Percentiles rank a stretch among this genome's conserved stretches.
phyloP scores from a whole-genome alignment of 2,888 invertebrate genomes.

The Temnothorax rugatulus region DNA sequence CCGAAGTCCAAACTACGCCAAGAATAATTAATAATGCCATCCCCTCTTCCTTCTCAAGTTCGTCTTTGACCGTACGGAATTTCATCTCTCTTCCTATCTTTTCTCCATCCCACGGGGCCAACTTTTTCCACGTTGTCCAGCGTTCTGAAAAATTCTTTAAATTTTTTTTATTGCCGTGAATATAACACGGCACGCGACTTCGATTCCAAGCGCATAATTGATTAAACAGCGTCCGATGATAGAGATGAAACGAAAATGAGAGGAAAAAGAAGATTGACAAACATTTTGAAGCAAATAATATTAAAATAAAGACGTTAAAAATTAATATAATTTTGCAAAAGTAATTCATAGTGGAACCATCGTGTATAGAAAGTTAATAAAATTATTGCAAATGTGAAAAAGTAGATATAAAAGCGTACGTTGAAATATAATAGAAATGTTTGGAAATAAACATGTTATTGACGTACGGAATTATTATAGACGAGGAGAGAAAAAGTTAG shows the following conservation, averaged over 20 bases:
- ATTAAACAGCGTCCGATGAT: slow-evolving; percentile 11
- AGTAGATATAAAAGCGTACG: background rate
- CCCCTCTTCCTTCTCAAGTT: slow-evolving; percentile 34
- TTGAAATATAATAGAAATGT: slow-evolving; percentile 8
- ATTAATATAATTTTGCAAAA: background rate
- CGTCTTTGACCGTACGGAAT: slow-evolving; percentile 40
- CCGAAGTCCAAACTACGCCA: slow-evolving; percentile 51
- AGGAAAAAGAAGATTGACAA: background rate
- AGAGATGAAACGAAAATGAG: background rate
- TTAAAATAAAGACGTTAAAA: background rate
- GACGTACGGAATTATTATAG: slow-evolving; percentile 13
- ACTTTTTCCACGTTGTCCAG: slow-evolving; percentile 7
- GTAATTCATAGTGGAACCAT: background rate
- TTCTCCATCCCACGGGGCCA: background rate
- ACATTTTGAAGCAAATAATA: background rate
- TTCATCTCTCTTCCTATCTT: slow-evolving; percentile 21
- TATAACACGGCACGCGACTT: background rate
- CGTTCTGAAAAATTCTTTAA: slow-evolving; percentile 17
- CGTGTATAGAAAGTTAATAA: background rate
- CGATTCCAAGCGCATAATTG: slow-evolving; percentile 55
- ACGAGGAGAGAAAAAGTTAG: background rate
- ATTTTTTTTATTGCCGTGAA: slow-evolving; percentile 12
- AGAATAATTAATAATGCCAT: slow-evolving; percentile 72
- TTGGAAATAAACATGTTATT: slow-evolving; percentile 20
- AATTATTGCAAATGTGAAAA: background rate